These are phyloP conservation scores for Enteromius anoplus DNA, from an alignment of 2,797 vertebrate genomes.

Conservation along the genomic window DNA sequence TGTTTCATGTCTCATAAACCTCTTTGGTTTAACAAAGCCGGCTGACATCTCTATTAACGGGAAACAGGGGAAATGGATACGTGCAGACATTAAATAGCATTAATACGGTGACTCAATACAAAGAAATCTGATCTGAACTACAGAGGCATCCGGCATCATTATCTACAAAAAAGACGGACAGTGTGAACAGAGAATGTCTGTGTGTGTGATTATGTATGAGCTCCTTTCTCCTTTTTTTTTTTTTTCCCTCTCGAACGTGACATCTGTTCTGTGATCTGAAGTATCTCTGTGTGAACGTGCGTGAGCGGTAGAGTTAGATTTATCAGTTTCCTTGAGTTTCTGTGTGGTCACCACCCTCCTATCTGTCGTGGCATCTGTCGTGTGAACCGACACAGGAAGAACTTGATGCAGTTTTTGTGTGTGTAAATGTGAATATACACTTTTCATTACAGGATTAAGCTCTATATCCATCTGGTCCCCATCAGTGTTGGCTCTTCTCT, in stretches of 20 bases:
- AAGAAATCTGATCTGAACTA: constrained; percentile 39
- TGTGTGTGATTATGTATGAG: constrained; percentile 28
- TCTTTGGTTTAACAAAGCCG: constrained; percentile 33
- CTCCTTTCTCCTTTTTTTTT: not conserved
- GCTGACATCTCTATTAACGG: constrained; percentile 40
- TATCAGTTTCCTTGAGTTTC: constrained; percentile 34
- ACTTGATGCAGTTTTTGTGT: not conserved
- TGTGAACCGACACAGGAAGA: constrained; percentile 18
- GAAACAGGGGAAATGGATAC: constrained; percentile 27
- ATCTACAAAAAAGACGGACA: not conserved
- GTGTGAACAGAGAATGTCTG: constrained; percentile 27
- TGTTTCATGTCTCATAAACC: constrained; percentile 44
- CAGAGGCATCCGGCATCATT: constrained; percentile 28
- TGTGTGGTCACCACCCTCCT: constrained; percentile 40
- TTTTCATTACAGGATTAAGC: constrained; percentile 24
- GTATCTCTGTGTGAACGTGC: constrained; percentile 30
- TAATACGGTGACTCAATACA: constrained; percentile 35
- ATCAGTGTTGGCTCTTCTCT: not conserved
- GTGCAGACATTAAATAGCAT: constrained; percentile 38
- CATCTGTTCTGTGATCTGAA: constrained; percentile 44
- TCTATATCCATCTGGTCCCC: constrained; percentile 18
- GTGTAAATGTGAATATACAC: constrained; percentile 42
- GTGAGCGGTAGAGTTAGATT: constrained; percentile 25
- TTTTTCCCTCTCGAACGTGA: constrained; percentile 4
- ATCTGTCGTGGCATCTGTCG: constrained; percentile 41